Evolutionary conservation across 2,797 vertebrate genomes (phyloP).

Genomic region (Eutrigla gurnardus): DNA sequence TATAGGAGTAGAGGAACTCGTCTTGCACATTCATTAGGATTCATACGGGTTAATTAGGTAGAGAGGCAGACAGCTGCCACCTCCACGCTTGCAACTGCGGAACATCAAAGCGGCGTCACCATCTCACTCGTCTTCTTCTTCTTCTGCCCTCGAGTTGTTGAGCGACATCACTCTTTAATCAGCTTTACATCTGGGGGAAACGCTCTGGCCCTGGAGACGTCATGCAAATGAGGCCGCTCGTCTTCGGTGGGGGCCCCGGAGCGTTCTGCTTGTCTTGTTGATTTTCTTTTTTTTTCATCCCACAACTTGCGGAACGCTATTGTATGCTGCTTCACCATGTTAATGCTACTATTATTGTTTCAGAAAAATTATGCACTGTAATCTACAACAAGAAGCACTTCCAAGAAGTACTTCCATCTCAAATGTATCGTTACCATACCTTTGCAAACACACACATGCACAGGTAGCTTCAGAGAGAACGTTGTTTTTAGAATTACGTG

Average conservation of each 20-base stretch:
- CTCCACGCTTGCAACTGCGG: constrained; percentile 42
- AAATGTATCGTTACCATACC: too few species aligned
- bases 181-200: constrained; percentile 68
- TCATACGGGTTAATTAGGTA: constrained; percentile 66
- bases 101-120: constrained; percentile 67
- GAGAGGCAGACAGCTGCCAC: constrained; percentile 49
- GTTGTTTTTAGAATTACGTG: too few species aligned
- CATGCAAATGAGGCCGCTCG: constrained; percentile 64
- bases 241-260: constrained; percentile 30
- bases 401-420: too few species aligned
- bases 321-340: neutral
- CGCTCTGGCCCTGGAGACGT: constrained; percentile 57
- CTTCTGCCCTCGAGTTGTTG: constrained; percentile 61
- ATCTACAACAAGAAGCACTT: too few species aligned
- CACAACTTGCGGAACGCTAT: neutral
- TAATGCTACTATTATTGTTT: too few species aligned
- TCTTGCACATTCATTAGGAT: constrained; percentile 55
- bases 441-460: too few species aligned
- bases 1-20: constrained; percentile 21
- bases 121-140: constrained; percentile 44
- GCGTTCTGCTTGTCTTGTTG: constrained; percentile 43
- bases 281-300: neutral
- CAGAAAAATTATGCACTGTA: too few species aligned
- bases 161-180: constrained; percentile 74
- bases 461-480: too few species aligned